Evolutionary conservation across 2,888 invertebrate species (phyloP), one percentile per base, ranked within the genome.

Genomic region (Apeira syringaria): DNA sequence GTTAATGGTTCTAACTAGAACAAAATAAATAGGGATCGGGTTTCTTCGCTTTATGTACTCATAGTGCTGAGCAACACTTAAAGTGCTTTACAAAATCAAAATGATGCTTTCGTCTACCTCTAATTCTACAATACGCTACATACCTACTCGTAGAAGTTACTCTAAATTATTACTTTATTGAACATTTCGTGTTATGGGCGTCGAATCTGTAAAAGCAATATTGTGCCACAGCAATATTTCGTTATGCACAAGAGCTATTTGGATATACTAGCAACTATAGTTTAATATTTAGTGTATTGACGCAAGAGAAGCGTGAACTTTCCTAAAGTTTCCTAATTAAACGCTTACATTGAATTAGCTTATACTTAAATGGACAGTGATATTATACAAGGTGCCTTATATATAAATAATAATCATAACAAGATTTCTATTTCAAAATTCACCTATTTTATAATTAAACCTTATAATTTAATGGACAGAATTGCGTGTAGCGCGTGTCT

Each of bases 381-480:
- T 68, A 67, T 73, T 71, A 70, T 82, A 86, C 81, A 81, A 73
- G 67, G 80, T 82, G 80, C 46, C 74, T 80, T 81, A 79, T 2
- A 20, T 5, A 2, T 5, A 7, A 20, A 20, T 0, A 33, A 10
- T 53, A 68, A 68, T 38, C 61, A 76, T 72, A 74, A 71, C 59
- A 47, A 71, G 56, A 56, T 48, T 57, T 67, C 66, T 73, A 76
- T 55, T 57, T 52, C 62, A 75, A 80, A 68, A 67, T 78, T 67
- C 62, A 71, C 72, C 74, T 80, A 78, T 29, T 56, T 58, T 70
- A 63, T 34, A 48, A 33, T 50, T 58, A 51, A 40, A 57, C 57
- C 84, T 85, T 86, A 85, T 48, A 10, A 31, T 69, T 53, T 84
- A 89, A 83, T 89, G 88, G 88, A 89, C 88, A 89, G 88, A 86